Evolutionary conservation across 1,140 invertebrate genomes (phyloP), one percentile per base, ranked within the genome.

Genomic region (Mamestra configurata): DNA sequence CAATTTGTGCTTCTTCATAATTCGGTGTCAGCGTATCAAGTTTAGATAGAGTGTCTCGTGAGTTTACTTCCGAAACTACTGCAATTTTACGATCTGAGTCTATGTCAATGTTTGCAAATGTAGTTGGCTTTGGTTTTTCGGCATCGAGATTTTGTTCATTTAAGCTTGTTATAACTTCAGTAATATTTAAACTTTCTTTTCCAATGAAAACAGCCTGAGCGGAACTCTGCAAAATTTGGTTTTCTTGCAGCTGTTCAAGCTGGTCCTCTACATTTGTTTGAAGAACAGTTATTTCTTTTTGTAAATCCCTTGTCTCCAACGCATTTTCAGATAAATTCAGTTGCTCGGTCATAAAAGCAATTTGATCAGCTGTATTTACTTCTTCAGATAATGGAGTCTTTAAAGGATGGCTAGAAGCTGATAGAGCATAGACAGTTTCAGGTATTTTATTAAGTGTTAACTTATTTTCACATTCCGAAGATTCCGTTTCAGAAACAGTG

Each of bases 111-210:
- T 84, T 89, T 24, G 92, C 92, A 84, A 81, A 84, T 46, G 81
- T 81, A 78, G 81, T 83, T 6, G 49, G 31, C 66, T 79, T 79
- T 27, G 15, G 49, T 78, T 79, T 22, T 57, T 85, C 51, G 68
- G 40, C 46, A 49, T 84, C 49, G 35, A 95, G 61, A 49, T 81
- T 49, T 78, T 85, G 73, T 82, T 90, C 91, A 20, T 49, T 76
- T 6, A 70, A 40, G 57, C 49, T 87, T 4, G 87, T 72, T 49
- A 93, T 59, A 72, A 89, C 77, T 89, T 95, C 93, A 64, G 82
- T 89, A 37, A 95, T 73, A 79, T 89, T 91, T 79, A 95, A 73
- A 78, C 89, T 88, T 88, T 93, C 89, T 31, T 89, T 90, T 46
- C 86, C 84, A 22, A 81, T 84, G 82, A 89, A 91, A 46, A 75